A percentile compares a stretch with the other conserved stretches of the same genome.
These are phyloP conservation scores for Erebia aethiops DNA, from an alignment of 2,888 invertebrate genomes.

Conservation along the genomic window DNA sequence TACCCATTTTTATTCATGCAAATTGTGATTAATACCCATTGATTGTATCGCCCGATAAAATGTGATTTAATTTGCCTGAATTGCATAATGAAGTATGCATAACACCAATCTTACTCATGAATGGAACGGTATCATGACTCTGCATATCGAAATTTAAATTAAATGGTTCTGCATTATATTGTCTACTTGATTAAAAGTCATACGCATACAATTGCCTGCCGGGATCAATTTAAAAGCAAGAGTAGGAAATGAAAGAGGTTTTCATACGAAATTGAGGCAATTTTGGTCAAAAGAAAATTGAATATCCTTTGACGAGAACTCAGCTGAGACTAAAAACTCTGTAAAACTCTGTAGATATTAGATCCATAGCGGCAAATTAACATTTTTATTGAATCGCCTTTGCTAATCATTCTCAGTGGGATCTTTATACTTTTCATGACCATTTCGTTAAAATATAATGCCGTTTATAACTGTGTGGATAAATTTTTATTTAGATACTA, in stretches of 20 bases:
- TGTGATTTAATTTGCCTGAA: not conserved
- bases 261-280: slow-evolving; percentile 6
- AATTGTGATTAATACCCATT: too few relatives aligned
- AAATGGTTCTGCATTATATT: slow-evolving; percentile 1
- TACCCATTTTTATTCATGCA: too few relatives aligned
- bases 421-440: slow-evolving; percentile 14
- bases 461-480: not conserved
- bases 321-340: not conserved
- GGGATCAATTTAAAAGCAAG: not conserved
- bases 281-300: slow-evolving; percentile 10
- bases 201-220: not conserved
- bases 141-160: not conserved
- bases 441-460: slow-evolving; percentile 2
- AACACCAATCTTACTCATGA: not conserved
- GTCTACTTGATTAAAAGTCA: slow-evolving; percentile 3
- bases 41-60: too few relatives aligned
- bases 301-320: not conserved
- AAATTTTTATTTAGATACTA: not conserved
- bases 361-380: slow-evolving; percentile 22
- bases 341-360: slow-evolving; percentile 1
- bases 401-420: slow-evolving; percentile 27
- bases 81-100: not conserved
- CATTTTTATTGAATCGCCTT: slow-evolving; percentile 36
- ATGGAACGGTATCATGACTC: not conserved
- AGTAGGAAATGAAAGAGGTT: slow-evolving; percentile 1